Conservation (phyloP, 2,797 vertebrate genomes). For the Ambastaia sidthimunki region DNA sequence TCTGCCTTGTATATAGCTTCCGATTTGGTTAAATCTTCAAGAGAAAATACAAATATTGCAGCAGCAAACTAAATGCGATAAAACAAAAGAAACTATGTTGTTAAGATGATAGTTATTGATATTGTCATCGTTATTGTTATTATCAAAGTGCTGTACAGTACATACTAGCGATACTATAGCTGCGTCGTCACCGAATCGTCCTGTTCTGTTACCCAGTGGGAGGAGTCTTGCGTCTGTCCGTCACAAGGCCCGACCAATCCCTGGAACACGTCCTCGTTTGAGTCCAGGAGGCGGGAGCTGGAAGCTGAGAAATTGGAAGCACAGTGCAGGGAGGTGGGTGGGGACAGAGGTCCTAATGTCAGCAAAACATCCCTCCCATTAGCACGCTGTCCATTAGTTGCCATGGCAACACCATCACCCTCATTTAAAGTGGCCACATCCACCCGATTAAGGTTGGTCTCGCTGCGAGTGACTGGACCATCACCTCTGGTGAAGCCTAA, state of each 20-base stretch:
- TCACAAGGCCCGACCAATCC: conserved; percentile 91
- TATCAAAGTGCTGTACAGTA: conserved; percentile 75
- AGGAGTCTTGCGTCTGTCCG: conserved; percentile 71
- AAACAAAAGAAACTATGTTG: conserved; percentile 34
- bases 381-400: conserved; percentile 67
- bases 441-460: conserved; percentile 89
- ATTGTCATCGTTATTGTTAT: conserved; percentile 75
- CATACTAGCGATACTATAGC: conserved; percentile 81
- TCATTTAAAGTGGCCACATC: conserved; percentile 73
- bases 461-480: conserved; percentile 84
- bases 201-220: conserved; percentile 87
- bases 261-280: conserved; percentile 92
- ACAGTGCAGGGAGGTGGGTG: conserved; percentile 90
- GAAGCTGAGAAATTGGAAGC: conserved; percentile 94
- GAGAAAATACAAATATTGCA: conserved; percentile 40
- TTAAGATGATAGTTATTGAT: conserved; percentile 61
- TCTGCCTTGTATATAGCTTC: conserved; percentile 3
- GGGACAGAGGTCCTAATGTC: conserved; percentile 72
- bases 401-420: conserved; percentile 57
- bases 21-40: conserved; percentile 33
- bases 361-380: conserved; percentile 84
- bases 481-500: conserved; percentile 81
- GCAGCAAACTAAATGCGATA: conserved; percentile 40
- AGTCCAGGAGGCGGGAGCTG: conserved; percentile 93
- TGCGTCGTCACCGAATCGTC: conserved; percentile 94